These are phyloP conservation scores for Ophthalmolycus amberensis DNA, from an alignment of 2,113 vertebrate species.

Conservation along the genomic window DNA sequence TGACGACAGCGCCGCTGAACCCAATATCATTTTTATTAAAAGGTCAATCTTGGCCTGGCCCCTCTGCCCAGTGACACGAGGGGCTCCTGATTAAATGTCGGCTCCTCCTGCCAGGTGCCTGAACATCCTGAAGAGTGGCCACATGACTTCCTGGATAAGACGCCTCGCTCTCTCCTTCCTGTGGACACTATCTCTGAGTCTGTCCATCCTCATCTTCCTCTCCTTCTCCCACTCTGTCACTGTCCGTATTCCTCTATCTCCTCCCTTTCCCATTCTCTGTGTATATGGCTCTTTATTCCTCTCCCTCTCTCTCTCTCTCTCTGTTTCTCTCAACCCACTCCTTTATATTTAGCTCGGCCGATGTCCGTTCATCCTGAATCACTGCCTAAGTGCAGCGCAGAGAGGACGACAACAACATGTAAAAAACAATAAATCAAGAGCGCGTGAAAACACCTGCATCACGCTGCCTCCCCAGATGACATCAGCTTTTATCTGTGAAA, in stretches of 20 bases:
- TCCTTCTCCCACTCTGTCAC: constrained; percentile 17
- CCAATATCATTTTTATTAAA: constrained; percentile 16
- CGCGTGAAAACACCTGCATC: constrained; percentile 33
- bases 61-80: not conserved
- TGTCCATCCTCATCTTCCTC: constrained; percentile 26
- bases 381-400: constrained; percentile 10
- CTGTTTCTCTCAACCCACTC: constrained; percentile 17
- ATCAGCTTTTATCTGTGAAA: constrained; percentile 37
- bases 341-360: constrained; percentile 33
- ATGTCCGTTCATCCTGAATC: constrained; percentile 33
- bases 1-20: not conserved
- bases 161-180: not conserved
- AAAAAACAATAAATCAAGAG: constrained; percentile 3
- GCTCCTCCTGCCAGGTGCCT: not conserved
- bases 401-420: not conserved
- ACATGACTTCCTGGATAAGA: not conserved
- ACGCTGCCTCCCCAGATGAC: constrained; percentile 40
- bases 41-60: constrained; percentile 3
- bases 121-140: constrained; percentile 14
- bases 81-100: constrained; percentile 4
- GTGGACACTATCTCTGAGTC: constrained; percentile 8
- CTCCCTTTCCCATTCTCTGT: constrained; percentile 3
- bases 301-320: not conserved
- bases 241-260: constrained; percentile 26
- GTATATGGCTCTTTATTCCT: not conserved